Conservation (phyloP, 2,888 invertebrate species). For the Serrognathus titanus region DNA sequence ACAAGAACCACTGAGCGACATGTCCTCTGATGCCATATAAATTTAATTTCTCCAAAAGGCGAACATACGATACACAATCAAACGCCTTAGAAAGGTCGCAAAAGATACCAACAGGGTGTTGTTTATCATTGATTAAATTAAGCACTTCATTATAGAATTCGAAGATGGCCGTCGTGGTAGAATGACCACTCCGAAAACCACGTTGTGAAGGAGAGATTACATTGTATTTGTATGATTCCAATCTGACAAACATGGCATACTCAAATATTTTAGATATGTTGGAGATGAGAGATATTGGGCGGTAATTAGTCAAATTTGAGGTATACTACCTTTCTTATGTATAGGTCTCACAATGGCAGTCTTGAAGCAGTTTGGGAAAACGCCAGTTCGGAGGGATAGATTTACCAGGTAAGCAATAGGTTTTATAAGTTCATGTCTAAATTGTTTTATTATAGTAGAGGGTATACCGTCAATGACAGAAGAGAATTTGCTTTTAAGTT, state of each 20-base stretch:
- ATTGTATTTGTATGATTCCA: not conserved
- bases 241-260: not conserved
- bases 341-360: not conserved
- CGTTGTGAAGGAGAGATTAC: not conserved
- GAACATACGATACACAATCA: constrained; percentile 2
- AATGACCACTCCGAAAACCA: not conserved
- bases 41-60: not conserved
- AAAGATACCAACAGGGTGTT: not conserved
- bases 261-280: constrained; percentile 1
- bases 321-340: not conserved
- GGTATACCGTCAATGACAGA: not conserved
- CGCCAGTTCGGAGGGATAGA: not conserved
- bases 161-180: not conserved
- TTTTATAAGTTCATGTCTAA: not conserved
- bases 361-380: not conserved
- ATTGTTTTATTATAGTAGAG: not conserved
- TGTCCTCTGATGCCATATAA: not conserved
- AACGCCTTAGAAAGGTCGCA: not conserved
- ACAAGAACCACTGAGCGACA: not conserved
- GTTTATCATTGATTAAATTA: not conserved
- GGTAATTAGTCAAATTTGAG: not conserved
- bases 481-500: not conserved
- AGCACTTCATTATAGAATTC: not conserved
- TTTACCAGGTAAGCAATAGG: not conserved
- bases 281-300: not conserved